Evolutionary conservation across 2,113 vertebrate species (phyloP).

Genomic region (Pseudolaguvia tuberculata): DNA sequence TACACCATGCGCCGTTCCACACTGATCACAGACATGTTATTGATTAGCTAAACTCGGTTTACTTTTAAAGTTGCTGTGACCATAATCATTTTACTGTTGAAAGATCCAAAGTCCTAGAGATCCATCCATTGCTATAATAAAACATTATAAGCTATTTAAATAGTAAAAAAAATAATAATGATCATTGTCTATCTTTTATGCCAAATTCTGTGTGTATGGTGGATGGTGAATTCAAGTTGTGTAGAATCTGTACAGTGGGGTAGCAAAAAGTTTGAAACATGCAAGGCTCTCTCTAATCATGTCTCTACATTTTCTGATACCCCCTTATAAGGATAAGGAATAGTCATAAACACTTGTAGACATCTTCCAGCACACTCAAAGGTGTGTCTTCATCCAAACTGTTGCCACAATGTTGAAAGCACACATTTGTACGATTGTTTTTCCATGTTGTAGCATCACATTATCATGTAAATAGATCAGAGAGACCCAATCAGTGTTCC

Average conservation of each 20-base stretch:
- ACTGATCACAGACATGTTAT: neutral
- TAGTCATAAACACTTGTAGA: too few relatives aligned
- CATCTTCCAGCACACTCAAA: neutral
- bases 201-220: neutral
- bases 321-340: neutral
- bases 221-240: neutral
- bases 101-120: neutral
- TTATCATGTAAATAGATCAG: too few relatives aligned
- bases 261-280: too few relatives aligned
- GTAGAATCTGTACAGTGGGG: neutral
- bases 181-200: neutral
- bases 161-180: neutral
- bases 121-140: neutral
- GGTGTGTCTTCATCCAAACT: too few relatives aligned
- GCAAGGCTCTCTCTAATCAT: too few relatives aligned
- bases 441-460: too few relatives aligned
- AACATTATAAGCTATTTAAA: neutral
- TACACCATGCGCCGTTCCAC: neutral
- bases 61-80: neutral
- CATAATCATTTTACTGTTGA: neutral
- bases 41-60: constrained; percentile 5
- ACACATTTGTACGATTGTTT: too few relatives aligned
- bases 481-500: too few relatives aligned
- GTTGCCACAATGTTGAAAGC: too few relatives aligned
- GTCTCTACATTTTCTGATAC: too few relatives aligned